Evolutionary conservation across 2,888 invertebrate genomes (phyloP).

Genomic region (Latrodectus hesperus): DNA sequence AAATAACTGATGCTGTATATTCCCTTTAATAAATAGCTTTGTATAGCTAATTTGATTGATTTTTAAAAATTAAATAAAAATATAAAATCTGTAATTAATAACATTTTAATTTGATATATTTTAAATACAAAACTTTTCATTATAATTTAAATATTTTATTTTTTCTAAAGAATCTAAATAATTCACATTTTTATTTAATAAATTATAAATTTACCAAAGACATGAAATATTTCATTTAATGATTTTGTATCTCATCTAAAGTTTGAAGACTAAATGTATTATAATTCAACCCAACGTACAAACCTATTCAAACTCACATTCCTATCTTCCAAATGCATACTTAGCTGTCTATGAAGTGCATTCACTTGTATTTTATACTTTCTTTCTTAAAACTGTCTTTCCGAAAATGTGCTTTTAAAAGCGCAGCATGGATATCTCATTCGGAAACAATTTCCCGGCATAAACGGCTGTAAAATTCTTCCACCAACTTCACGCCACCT

Average conservation of each 20-base stretch:
- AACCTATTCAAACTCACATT: neutral
- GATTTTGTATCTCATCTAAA: neutral
- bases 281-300: neutral
- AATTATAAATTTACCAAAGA: neutral
- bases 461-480: neutral
- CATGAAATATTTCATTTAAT: neutral
- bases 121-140: neutral
- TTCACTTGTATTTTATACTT: neutral
- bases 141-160: neutral
- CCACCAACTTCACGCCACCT: neutral
- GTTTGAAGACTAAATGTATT: neutral
- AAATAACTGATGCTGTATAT: too few species aligned
- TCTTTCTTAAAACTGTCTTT: neutral
- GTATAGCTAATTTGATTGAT: too few species aligned
- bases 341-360: neutral
- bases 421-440: slow-evolving; percentile 5
- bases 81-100: too few species aligned
- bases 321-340: neutral
- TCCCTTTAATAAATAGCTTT: too few species aligned
- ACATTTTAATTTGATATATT: too few species aligned
- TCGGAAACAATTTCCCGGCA: slow-evolving; percentile 5
- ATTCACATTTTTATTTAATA: neutral
- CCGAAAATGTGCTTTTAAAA: neutral
- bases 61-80: too few species aligned
- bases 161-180: neutral